phyloP scores from a whole-genome alignment of 2,113 vertebrate genomes.

The Burhinus oedicnemus region DNA sequence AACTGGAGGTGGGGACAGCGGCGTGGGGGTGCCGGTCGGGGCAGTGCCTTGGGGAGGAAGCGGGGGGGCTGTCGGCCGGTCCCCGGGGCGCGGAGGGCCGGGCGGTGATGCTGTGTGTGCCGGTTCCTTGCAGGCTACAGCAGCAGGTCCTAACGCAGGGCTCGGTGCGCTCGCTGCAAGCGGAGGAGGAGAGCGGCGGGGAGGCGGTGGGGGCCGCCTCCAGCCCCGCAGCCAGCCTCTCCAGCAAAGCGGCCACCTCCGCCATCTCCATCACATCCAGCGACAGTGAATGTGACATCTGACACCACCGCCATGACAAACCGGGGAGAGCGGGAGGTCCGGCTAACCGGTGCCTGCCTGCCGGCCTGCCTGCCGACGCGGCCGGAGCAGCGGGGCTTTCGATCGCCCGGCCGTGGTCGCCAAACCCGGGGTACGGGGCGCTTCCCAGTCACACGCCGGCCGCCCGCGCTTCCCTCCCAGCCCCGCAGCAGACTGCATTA shows the following conservation, averaged over 20 bases:
- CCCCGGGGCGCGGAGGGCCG: background rate
- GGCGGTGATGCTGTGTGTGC: slow-evolving; percentile 50
- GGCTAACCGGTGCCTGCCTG: slow-evolving; percentile 75
- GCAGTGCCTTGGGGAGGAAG: too few relatives aligned
- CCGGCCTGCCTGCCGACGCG: background rate
- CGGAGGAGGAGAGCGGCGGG: slow-evolving; percentile 86
- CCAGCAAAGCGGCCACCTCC: slow-evolving; percentile 95
- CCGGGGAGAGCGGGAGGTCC: slow-evolving; percentile 33
- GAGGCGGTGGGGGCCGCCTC: slow-evolving; percentile 87
- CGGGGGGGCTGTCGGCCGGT: background rate
- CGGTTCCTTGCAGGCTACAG: slow-evolving; percentile 86
- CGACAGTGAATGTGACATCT: slow-evolving; percentile 99
- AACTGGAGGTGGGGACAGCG: background rate
- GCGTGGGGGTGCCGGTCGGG: background rate
- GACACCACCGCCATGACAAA: slow-evolving; percentile 61
- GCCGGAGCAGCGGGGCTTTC: background rate
- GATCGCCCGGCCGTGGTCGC: background rate
- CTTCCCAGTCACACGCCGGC: background rate
- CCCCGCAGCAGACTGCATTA: background rate
- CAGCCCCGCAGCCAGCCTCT: slow-evolving; percentile 93
- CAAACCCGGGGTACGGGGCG: background rate
- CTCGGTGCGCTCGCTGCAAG: slow-evolving; percentile 86
- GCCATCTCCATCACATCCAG: slow-evolving; percentile 99
- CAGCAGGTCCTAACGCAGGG: slow-evolving; percentile 94
- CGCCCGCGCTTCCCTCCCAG: background rate